Base-by-base conservation (phyloP, 2,797 vertebrate genomes). In the Chloroceryle amazona region DNA sequence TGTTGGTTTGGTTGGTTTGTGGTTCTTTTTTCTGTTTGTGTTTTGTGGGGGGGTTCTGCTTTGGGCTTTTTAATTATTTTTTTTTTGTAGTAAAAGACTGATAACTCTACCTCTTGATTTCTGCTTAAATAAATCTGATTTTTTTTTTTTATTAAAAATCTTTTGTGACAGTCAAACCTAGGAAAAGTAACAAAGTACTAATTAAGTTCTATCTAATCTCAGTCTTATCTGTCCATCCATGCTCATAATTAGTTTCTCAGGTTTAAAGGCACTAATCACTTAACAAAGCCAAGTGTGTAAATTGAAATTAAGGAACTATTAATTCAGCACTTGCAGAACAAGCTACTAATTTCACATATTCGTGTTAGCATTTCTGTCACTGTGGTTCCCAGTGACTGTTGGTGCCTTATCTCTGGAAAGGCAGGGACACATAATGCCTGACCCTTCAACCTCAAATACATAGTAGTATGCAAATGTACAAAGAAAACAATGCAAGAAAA, bases 181-280 rank as follows among this genome's bases (percentile, higher is more conserved):
- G 65, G 21, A 81, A 91, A 86, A 86, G 11, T 52, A 71, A 44
- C 21, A n/a, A 83, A 78, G 37, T 60, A 39, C 39, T 79, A 86
- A 74, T 80, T 62, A 92, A 92, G 13, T 65, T n/a, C n/a, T 84
- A 62, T 75, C 78, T 93, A 85, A 93, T 90, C 91, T 84, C 62
- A 68, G 31, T 39, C 46, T 86, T 89, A 90, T 81, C 86, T 93
- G 78, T 51, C 74, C 63, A 84, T 81, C 14, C 46, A 75, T 46
- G 42, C 66, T 86, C 10, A 75, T 81, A 86, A 79, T 88, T 57
- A 62, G 15, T 89, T 88, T 83, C 62, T 75, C 35, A 68, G 70
- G 46, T 94, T 86, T 96, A 71, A 91, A 88, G 58, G 37, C 55
- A 83, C 28, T 86, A 86, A 83, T 51, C 33, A 65, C 78, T 83